These are phyloP conservation scores for Caenorhabditis zanzibari DNA, from an alignment of 2,888 invertebrate genomes.

Conservation along the genomic window DNA sequence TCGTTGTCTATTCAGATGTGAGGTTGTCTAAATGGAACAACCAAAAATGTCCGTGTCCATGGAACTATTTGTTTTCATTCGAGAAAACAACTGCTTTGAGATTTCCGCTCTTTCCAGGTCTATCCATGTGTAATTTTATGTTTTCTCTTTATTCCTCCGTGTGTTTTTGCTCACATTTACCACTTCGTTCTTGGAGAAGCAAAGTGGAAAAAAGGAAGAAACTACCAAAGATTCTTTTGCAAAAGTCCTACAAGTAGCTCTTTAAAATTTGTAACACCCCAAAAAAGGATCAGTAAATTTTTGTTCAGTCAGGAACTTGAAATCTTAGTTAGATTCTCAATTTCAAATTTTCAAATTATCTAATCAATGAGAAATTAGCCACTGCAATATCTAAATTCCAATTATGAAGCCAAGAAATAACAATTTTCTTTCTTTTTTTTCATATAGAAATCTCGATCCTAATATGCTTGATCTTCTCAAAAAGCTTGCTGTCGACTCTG, in stretches of 20 bases:
- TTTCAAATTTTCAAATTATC: too few species aligned
- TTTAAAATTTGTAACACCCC: too few species aligned
- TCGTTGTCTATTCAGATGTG: slow-evolving; percentile 6
- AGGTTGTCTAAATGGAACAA: not conserved
- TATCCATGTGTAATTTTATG: slow-evolving; percentile 29
- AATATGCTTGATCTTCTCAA: not conserved
- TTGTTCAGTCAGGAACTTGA: too few species aligned
- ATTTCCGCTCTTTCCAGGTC: slow-evolving; percentile 37
- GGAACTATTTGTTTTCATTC: slow-evolving; percentile 40
- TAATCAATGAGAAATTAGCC: too few species aligned
- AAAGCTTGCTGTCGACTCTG: not conserved
- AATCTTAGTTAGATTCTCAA: too few species aligned
- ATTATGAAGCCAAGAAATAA: not conserved
- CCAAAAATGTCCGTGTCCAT: slow-evolving; percentile 23
- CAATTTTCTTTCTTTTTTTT: not conserved
- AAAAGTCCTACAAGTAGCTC: not conserved
- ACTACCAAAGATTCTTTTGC: not conserved
- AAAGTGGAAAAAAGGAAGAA: slow-evolving; percentile 4
- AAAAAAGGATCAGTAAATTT: too few species aligned
- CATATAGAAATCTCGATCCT: too few species aligned
- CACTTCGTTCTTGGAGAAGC: not conserved
- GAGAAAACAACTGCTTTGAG: slow-evolving; percentile 47
- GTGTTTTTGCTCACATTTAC: slow-evolving; percentile 34
- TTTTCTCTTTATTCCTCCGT: slow-evolving; percentile 29
- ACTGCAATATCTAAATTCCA: too few species aligned